Evolutionary conservation across 2,888 invertebrate species (phyloP).

Genomic region (Lypha dubia): DNA sequence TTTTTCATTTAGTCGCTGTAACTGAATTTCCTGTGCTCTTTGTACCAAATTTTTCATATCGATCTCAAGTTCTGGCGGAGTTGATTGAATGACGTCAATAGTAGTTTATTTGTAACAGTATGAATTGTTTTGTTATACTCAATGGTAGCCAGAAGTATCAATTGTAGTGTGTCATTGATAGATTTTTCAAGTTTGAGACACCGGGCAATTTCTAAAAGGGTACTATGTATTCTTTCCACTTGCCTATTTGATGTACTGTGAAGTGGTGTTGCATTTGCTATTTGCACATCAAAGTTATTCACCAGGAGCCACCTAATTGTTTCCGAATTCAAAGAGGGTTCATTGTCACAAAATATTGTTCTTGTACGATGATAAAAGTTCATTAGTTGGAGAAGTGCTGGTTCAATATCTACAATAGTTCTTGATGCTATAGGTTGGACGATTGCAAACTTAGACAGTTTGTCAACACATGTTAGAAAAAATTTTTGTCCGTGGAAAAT

Average conservation of each 20-base stretch:
- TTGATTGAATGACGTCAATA: constrained; percentile 19
- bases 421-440: too few relatives aligned
- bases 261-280: constrained; percentile 20
- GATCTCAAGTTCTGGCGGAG: background rate
- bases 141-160: constrained; percentile 43
- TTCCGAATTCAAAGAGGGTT: constrained; percentile 2
- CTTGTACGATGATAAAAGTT: background rate
- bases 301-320: constrained; percentile 6
- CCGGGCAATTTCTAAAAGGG: constrained; percentile 69
- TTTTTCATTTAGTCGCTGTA: constrained; percentile 10
- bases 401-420: too few relatives aligned
- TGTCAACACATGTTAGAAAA: too few relatives aligned
- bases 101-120: constrained; percentile 57
- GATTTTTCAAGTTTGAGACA: constrained; percentile 41
- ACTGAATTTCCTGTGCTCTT: background rate
- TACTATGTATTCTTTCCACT: constrained; percentile 71
- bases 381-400: background rate
- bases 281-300: constrained; percentile 22
- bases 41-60: background rate
- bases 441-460: too few relatives aligned
- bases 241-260: constrained; percentile 68
- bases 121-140: constrained; percentile 65
- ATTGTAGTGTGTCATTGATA: background rate
- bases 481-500: too few relatives aligned
- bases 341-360: constrained; percentile 35